Evolutionary conservation across 2,888 invertebrate species (phyloP), one percentile per base, ranked within the genome.

Genomic region (Ryuthela nishihirai): DNA sequence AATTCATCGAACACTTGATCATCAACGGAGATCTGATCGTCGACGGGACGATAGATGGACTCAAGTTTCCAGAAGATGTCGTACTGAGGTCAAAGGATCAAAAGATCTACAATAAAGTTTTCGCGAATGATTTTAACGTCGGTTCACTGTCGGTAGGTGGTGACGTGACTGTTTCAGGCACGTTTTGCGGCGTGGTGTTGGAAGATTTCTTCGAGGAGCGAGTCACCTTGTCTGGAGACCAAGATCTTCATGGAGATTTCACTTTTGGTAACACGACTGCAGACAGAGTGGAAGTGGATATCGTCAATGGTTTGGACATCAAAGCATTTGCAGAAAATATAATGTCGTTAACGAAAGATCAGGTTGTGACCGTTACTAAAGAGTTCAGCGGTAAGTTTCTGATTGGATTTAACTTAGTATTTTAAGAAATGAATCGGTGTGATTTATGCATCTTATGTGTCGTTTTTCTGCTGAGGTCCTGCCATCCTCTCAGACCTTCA

Each of bases 341-440:
- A 2, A 63, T 63, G 62, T 63, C 58, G 4, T 39, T 56, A 23
- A 48, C 62, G 5, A 59, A 50, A 25, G 29, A 36, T 7, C 62
- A 63, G 7, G 39, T 12, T 9, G 45, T 63, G 12, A 39, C 34
- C 1, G 48, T 40, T 7, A 23, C 32, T 12, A 63, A 63, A 17
- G 44, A 44, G 3, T 56, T 62, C 17, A 23, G 21, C 15, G 43
- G 49, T 45, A 38, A 32, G 21, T 32, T n/a, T n/a, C n/a, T n/a
- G n/a, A n/a, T n/a, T n/a, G n/a, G n/a, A n/a, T n/a, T n/a, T n/a
- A n/a, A n/a, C n/a, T n/a, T n/a, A n/a, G n/a, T n/a, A n/a, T n/a
- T n/a, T n/a, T n/a, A n/a, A n/a, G n/a, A n/a, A n/a, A n/a, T n/a
- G n/a, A n/a, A n/a, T n/a, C n/a, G n/a, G n/a, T n/a, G n/a, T n/a